Percentiles rank a stretch among this genome's conserved stretches.
These are phyloP conservation scores for Seriola rivoliana DNA, from an alignment of 2,113 vertebrate genomes.

Conservation along the genomic window DNA sequence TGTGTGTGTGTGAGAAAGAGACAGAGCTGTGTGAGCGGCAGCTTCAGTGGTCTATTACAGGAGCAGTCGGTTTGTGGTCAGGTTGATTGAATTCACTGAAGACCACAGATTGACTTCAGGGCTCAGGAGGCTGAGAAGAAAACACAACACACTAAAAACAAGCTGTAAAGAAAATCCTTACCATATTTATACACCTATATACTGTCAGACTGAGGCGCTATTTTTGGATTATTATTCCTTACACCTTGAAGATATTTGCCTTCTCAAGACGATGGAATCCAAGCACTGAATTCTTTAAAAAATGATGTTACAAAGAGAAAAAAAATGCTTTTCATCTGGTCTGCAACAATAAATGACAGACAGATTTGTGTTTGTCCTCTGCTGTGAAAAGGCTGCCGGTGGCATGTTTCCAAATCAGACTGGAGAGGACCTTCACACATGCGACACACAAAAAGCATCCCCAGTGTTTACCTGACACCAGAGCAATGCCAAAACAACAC, in stretches of 20 bases:
- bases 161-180: conserved; percentile 16
- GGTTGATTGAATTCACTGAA: conserved; percentile 26
- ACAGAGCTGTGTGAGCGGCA: conserved; percentile 14
- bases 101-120: neutral
- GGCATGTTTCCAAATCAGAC: conserved; percentile 6
- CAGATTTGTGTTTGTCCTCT: conserved; percentile 36
- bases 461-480: conserved; percentile 51
- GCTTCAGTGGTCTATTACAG: conserved; percentile 9
- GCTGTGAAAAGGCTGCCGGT: conserved; percentile 13
- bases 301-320: neutral
- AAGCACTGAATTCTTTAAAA: neutral
- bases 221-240: conserved; percentile 23
- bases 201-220: neutral
- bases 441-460: conserved; percentile 9
- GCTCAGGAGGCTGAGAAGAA: conserved; percentile 3
- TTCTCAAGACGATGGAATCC: neutral
- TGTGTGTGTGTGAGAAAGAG: conserved; percentile 30
- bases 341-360: neutral
- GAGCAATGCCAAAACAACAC: conserved; percentile 47
- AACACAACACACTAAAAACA: conserved; percentile 13
- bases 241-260: neutral
- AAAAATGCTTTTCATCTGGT: neutral
- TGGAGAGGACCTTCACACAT: conserved; percentile 46
- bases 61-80: conserved; percentile 23
- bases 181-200: conserved; percentile 16